Conservation (phyloP, 92 coral and sea anemone species). For the Ricordea florida region DNA sequence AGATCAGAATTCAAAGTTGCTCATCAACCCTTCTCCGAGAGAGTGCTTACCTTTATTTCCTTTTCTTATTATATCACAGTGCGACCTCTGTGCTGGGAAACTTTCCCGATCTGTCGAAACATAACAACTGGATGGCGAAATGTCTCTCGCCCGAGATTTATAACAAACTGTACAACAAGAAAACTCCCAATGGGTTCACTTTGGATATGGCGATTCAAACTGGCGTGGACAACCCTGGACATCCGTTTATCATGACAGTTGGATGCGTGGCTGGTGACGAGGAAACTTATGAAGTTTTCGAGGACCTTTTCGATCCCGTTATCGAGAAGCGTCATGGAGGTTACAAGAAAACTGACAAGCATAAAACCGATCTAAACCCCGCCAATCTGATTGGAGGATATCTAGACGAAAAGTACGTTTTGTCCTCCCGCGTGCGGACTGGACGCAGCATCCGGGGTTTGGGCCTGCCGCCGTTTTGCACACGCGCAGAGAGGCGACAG, state of each 20-base stretch:
- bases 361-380: constrained; percentile 88
- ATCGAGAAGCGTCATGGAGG: constrained; percentile 90
- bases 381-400: constrained; percentile 85
- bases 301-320: constrained; percentile 81
- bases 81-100: not conserved
- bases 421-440: constrained; percentile 91
- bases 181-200: constrained; percentile 80
- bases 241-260: constrained; percentile 89
- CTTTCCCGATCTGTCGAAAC: constrained; percentile 82
- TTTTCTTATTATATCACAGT: not conserved
- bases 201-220: constrained; percentile 87
- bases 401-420: constrained; percentile 83
- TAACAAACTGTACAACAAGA: constrained; percentile 48
- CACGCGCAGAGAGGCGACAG: constrained; percentile 89
- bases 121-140: constrained; percentile 93
- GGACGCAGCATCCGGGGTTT: constrained; percentile 93
- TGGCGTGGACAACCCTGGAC: constrained; percentile 95
- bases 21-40: no score
- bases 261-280: constrained; percentile 98
- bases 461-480: constrained; percentile 82
- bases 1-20: no score
- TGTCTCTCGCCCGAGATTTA: constrained; percentile 78
- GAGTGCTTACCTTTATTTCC: not conserved
- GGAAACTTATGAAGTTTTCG: constrained; percentile 80
- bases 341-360: constrained; percentile 88